phyloP scores from a whole-genome alignment of 2,888 invertebrate genomes.

The Choristoneura rosaceana region DNA sequence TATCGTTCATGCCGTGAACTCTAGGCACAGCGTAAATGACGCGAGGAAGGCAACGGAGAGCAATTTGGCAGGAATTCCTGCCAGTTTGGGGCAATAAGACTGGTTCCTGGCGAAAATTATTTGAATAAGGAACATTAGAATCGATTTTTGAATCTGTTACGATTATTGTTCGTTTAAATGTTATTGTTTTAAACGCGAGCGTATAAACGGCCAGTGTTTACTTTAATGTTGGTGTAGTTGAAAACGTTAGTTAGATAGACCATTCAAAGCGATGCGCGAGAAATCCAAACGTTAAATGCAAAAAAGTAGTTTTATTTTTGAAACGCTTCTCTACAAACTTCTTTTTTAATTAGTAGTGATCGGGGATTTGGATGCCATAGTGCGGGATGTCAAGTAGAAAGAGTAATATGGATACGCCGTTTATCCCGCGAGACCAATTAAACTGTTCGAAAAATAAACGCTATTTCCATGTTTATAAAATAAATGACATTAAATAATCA shows the following conservation, averaged over 20 bases:
- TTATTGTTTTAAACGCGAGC: constrained; percentile 21
- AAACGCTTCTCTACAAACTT: too few species aligned
- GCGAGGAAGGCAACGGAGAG: constrained; percentile 74
- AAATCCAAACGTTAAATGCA: background rate
- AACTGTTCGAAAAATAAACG: too few species aligned
- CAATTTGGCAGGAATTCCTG: constrained; percentile 79
- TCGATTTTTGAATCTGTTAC: constrained; percentile 38
- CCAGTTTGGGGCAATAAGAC: constrained; percentile 65
- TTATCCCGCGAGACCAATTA: too few species aligned
- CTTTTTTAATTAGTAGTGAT: too few species aligned
- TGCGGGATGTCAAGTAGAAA: too few species aligned
- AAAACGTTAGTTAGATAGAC: background rate
- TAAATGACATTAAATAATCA: too few species aligned
- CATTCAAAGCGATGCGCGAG: background rate
- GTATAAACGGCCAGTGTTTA: constrained; percentile 12
- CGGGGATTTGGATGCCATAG: too few species aligned
- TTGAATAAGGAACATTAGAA: constrained; percentile 50
- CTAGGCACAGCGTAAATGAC: constrained; percentile 72
- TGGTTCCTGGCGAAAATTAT: constrained; percentile 64
- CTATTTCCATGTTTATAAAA: too few species aligned
- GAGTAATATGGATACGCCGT: too few species aligned
- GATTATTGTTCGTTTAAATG: constrained; percentile 31
- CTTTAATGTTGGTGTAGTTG: constrained; percentile 3
- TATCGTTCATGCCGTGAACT: constrained; percentile 40
- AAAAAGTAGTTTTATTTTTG: background rate